Evolutionary conservation across 2,797 vertebrate species (phyloP), one percentile per base, ranked within the genome.

Genomic region (Ambastaia sidthimunki): DNA sequence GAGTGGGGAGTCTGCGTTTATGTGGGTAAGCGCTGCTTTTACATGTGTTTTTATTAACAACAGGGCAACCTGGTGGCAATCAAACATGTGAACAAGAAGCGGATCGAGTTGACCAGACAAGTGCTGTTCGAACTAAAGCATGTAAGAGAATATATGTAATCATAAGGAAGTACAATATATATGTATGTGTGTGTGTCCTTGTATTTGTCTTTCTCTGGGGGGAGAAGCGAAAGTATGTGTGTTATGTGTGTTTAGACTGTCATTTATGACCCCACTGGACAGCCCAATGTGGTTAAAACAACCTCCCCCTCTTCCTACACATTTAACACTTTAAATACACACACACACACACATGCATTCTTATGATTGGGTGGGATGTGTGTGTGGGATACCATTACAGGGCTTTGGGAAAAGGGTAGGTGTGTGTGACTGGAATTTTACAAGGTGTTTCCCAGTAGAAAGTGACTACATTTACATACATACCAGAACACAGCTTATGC

Each of bases 31-130:
- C 6, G n/a, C 55, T 12, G 12, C 54, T 19, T 44, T 60, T 70
- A 70, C 54, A 16, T 18, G 31, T 82, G 12, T 4, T 41, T 80
- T 13, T 62, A n/a, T 66, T 65, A n/a, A 25, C 37, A 68, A 78
- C 92, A 99, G 98, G 97, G 97, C 34, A 99, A 99, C 10, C 93
- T 99, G 81, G 97, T 99, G 78, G 97, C 97, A 89, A 98, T 99
- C 90, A 99, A 99, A 79, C 96, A 99, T 0, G 95, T 98, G 86
- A 98, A 97, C 89, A 99, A 97, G 93, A 99, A 99, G 90, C 95
- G 97, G 88, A 98, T 99, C 0, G 98, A 99, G 87, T 91, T 99
- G 91, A 98, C 97, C 0, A 94, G 97, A 89, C 96, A 98, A 88
- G 97, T 99, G 89, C 92, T 98, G 83, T 96, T 99, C 44, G 97